A percentile compares a stretch with the other conserved stretches of the same genome.
Conservation (phyloP, 1,140 invertebrate genomes). For the Chrysoperla carnea region DNA sequence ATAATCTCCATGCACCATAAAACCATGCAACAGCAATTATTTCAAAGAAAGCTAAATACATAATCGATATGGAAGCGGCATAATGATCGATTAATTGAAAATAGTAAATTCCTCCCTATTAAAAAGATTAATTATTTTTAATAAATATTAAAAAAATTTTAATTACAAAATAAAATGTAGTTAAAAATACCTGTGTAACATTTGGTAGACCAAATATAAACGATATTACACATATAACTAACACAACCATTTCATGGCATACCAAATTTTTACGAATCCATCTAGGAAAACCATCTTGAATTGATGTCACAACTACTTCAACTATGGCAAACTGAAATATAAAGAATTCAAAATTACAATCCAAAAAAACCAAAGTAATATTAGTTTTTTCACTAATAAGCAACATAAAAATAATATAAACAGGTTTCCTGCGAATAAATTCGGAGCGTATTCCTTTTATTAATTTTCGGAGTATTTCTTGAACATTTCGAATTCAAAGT, state of each 20-base stretch:
- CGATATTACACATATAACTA: conserved; percentile 65
- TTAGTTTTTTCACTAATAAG: no score
- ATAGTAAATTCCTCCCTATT: conserved; percentile 76
- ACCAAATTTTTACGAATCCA: conserved; percentile 64
- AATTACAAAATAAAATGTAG: conserved; percentile 1
- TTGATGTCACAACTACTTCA: conserved; percentile 80
- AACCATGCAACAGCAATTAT: conserved; percentile 80
- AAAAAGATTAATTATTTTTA: conserved; percentile 7
- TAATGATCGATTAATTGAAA: conserved; percentile 89
- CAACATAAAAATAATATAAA: not conserved
- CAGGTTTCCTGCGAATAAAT: no score
- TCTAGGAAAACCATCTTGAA: conserved; percentile 76
- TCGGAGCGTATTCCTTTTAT: no score
- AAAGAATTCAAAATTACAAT: conserved; percentile 4
- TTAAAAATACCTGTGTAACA: conserved; percentile 47
- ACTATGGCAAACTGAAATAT: conserved; percentile 65
- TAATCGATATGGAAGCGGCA: conserved; percentile 75
- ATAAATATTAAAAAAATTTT: not conserved
- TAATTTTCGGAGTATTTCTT: no score
- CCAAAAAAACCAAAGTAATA: no score
- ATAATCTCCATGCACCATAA: conserved; percentile 67
- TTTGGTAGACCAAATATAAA: conserved; percentile 71
- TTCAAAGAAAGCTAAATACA: conserved; percentile 85
- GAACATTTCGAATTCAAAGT: no score
- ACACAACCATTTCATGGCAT: conserved; percentile 72